Evolutionary conservation across 2,113 vertebrate genomes (phyloP), one percentile per base, ranked within the genome.

Genomic region (Picathartes gymnocephalus): DNA sequence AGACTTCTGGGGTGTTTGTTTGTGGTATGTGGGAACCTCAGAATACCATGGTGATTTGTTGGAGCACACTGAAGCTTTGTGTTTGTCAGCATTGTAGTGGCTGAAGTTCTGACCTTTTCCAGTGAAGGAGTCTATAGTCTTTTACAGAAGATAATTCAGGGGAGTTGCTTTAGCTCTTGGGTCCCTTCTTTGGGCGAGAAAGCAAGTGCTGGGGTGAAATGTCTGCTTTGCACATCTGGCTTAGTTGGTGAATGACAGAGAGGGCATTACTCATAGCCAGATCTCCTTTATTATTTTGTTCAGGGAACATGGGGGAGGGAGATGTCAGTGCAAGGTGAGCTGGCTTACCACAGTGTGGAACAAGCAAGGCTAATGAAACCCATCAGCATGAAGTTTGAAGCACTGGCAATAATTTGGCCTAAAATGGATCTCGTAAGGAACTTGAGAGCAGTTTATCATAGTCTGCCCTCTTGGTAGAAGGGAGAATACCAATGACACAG

Each of bases 51-150:
- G 22, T n/a, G 57, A 31, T 50, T 72, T 83, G 68, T 40, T 91
- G 78, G 61, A 82, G 70, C 35, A 54, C 45, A 73, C 30, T 58
- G 58, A 57, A 62, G 84, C 42, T 48, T 61, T 47, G 74, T 81
- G 62, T 85, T 57, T 86, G 68, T 83, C 50, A 35, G 87, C 13
- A 3, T 39, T 91, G 57, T 62, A 30, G 64, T 47, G 31, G 30
- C 45, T 90, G 37, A 28, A 57, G 61, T 45, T 79, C 37, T 93
- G 89, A 93, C 65, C 81, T 93, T 91, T 69, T n/a, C 58, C 28
- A 73, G 1, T 81, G 85, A 80, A 90, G 61, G 57, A 83, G 21
- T 25, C 53, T n/a, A 3, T 42, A 47, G 83, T 44, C 23, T 56
- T 92, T 33, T 9, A 19, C 48, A 58, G 51, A 82, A 82, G 74